Evolutionary conservation across 2,113 vertebrate genomes (phyloP), one percentile per base, ranked within the genome.

Genomic region (Choloepus hoffmanni): DNA sequence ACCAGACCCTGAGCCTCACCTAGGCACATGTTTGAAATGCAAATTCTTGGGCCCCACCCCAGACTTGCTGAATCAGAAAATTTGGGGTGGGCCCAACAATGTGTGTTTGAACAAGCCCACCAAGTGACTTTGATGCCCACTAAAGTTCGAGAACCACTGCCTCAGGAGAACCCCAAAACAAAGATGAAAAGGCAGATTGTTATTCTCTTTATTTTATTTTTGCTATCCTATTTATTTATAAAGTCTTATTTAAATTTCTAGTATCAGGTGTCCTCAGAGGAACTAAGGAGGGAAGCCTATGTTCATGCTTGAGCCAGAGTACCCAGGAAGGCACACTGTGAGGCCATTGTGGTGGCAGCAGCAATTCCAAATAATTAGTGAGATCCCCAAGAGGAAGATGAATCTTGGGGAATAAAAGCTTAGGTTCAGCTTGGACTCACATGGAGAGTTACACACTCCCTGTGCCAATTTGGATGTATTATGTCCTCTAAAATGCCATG

Each of bases 311-410:
- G 58, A 83, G 28, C 30, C 36, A 33, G 19, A 28, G 48, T 33
- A 16, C 19, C 50, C n/a, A 45, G 15, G 28, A n/a, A 11, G n/a
- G 19, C n/a, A 30, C 30, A 58, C 11, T 24, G 28, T 1, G 6
- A 86, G 50, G 30, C 30, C 40, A 53, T 6, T 1, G 0, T 7
- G 0, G 78, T 33, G 45, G 23, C 28, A 13, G 16, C 0, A 3
- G 53, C 28, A 4, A 33, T 10, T 90, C n/a, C 18, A 15, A 0
- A 48, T 1, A n/a, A 7, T 55, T 9, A 53, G 62, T 58, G 13
- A 15, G 60, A 70, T 65, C 2, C 45, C 43, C 43, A 43, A 63
- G 0, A 65, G 63, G 26, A 63, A 79, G 23, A 33, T 68, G 33
- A 24, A 67, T 30, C 19, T 55, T 55, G 13, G 45, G 18, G 30